Percentiles rank a stretch among this genome's conserved stretches.
These are phyloP conservation scores for Caretta caretta DNA, from an alignment of 2,113 vertebrate genomes.

Conservation along the genomic window DNA sequence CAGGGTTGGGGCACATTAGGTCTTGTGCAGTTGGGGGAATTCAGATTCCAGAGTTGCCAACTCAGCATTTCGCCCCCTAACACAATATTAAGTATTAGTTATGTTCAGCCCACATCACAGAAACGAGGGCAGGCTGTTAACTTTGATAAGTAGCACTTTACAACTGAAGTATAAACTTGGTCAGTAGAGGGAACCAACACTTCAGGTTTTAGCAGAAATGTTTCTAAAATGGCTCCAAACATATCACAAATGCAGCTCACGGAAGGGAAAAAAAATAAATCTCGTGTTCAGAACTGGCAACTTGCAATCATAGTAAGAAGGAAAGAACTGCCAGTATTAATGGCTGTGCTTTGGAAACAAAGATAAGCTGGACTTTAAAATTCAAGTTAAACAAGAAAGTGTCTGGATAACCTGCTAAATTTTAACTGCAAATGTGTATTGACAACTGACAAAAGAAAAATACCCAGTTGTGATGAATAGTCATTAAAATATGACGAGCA, in stretches of 20 bases:
- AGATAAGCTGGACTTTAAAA: neutral
- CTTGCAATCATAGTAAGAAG: neutral
- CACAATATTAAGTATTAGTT: neutral
- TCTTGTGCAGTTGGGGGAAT: neutral
- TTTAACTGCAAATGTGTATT: neutral
- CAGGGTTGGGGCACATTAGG: neutral
- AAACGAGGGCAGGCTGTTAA: accelerated
- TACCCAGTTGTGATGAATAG: neutral
- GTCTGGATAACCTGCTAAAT: neutral
- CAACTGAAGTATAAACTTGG: neutral
- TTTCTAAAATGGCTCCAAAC: neutral
- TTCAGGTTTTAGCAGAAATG: neutral
- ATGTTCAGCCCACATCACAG: neutral
- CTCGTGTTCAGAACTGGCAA: neutral
- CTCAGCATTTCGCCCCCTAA: neutral
- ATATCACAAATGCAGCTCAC: neutral
- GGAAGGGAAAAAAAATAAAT: neutral
- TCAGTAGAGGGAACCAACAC: conserved; percentile 71
- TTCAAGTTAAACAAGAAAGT: neutral
- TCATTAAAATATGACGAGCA: neutral
- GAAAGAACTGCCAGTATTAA: neutral
- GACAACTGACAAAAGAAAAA: neutral
- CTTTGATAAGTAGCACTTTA: accelerated
- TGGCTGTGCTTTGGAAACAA: neutral
- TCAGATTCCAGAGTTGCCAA: neutral